Conservation (phyloP, 2,113 vertebrate species). For the Hemichromis elongatus region DNA sequence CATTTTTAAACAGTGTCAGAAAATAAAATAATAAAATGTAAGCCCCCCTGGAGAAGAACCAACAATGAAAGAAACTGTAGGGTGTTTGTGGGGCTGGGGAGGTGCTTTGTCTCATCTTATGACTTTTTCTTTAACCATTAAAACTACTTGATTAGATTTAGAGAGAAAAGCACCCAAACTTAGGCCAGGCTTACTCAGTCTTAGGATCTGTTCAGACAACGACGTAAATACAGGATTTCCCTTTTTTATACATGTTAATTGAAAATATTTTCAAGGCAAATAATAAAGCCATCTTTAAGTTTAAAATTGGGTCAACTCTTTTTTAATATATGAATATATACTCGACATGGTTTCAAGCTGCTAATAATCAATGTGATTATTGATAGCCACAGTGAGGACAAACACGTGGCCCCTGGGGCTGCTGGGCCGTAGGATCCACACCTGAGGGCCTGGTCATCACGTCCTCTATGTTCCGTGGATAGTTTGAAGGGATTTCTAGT, state of each 20-base stretch:
- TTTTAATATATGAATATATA: neutral
- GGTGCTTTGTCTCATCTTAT: neutral
- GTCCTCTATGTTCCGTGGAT: no score
- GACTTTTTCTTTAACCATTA: neutral
- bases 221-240: neutral
- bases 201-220: neutral
- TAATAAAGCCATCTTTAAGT: neutral
- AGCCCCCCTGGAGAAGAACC: no score
- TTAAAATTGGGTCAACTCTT: neutral
- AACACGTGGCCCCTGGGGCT: neutral
- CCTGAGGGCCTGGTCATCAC: no score
- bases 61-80: no score
- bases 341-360: neutral
- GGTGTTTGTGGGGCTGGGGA: neutral
- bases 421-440: neutral
- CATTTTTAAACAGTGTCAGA: neutral
- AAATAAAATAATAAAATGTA: no score
- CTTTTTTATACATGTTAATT: neutral
- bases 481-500: neutral
- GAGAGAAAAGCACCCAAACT: neutral
- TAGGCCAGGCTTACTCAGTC: neutral
- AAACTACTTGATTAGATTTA: neutral
- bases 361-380: neutral
- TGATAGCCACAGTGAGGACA: neutral
- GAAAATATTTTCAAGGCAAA: neutral